A percentile compares a stretch with the other conserved stretches of the same genome.
phyloP scores from a whole-genome alignment of 2,113 vertebrate genomes.

The Desmodus rotundus region DNA sequence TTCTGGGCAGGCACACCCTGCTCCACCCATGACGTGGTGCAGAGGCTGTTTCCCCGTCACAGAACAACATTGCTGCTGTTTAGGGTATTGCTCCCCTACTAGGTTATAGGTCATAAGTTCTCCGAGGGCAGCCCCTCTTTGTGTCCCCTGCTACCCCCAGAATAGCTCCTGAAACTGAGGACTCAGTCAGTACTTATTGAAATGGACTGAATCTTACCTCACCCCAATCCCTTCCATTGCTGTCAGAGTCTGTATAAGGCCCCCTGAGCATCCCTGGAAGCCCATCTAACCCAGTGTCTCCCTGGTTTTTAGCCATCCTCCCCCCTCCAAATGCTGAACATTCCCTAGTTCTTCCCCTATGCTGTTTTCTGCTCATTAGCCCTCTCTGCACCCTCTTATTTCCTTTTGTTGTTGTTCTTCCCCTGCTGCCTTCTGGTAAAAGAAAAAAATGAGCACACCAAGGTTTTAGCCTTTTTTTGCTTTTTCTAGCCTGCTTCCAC shows the following conservation, averaged over 20 bases:
- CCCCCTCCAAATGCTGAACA: not conserved
- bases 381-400: not conserved
- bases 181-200: not conserved
- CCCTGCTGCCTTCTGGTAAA: not conserved
- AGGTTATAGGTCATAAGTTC: not conserved
- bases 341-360: not conserved
- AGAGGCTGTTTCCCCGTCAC: not conserved
- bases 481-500: not conserved
- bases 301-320: not conserved
- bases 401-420: not conserved
- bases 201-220: not conserved
- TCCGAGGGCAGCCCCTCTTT: not conserved
- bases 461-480: not conserved
- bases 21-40: not conserved
- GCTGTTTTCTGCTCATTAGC: not conserved
- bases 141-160: too few relatives aligned
- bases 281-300: not conserved
- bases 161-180: not conserved
- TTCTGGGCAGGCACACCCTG: not conserved
- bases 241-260: not conserved
- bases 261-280: not conserved
- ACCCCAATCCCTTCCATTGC: too few relatives aligned
- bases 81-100: not conserved
- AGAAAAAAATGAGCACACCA: not conserved
- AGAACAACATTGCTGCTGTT: not conserved